These are phyloP conservation scores for Borostomias antarcticus DNA, from an alignment of 2,797 vertebrate species.

Conservation along the genomic window DNA sequence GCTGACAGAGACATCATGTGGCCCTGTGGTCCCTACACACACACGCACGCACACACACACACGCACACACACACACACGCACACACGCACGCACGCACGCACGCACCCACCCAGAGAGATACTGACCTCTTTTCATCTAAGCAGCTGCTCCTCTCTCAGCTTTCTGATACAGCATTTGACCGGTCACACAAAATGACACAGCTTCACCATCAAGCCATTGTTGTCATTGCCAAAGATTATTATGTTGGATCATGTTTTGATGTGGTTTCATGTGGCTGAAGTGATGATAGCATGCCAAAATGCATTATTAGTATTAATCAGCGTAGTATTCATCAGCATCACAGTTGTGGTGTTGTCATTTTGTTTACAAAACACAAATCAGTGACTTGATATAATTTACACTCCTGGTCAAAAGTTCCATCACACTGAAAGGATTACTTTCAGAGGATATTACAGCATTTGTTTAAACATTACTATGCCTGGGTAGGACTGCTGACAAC, in stretches of 20 bases:
- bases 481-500: not conserved
- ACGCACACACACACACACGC: not conserved
- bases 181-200: not conserved
- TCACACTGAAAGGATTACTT: not conserved
- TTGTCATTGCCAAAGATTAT: not conserved
- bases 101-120: not conserved
- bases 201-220: not conserved
- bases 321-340: too few species aligned
- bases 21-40: not conserved
- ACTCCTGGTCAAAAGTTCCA: not conserved
- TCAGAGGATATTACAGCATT: not conserved
- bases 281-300: not conserved
- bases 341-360: not conserved
- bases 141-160: slow-evolving; percentile 7
- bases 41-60: not conserved
- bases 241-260: not conserved
- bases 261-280: not conserved
- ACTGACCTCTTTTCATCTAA: not conserved
- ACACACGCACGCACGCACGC: not conserved
- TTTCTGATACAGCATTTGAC: not conserved
- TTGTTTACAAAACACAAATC: not conserved
- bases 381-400: not conserved
- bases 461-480: not conserved
- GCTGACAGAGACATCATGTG: not conserved
- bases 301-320: too few species aligned